Conservation (phyloP, 2,888 invertebrate genomes). For the Drosophila atroscutellata region DNA sequence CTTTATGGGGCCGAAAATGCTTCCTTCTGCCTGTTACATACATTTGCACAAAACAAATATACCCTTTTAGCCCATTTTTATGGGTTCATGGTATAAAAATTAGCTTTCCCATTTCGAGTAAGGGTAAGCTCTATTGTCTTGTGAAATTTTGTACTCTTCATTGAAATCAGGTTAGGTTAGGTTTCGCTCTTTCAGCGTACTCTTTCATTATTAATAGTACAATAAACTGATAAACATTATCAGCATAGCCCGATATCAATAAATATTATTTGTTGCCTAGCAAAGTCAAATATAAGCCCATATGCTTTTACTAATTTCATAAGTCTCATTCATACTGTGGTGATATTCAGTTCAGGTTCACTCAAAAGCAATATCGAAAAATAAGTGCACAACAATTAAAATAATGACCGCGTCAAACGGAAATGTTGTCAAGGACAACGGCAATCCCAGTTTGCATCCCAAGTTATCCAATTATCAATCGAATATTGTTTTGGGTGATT, state of each 20-base stretch:
- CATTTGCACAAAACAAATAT: too few species aligned
- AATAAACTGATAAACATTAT: constrained; percentile 58
- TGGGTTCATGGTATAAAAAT: too few species aligned
- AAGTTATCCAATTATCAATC: constrained; percentile 58
- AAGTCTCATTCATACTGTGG: constrained; percentile 35
- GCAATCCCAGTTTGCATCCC: not conserved
- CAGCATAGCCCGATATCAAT: constrained; percentile 44
- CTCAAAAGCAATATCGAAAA: not conserved
- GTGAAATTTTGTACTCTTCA: constrained; percentile 13
- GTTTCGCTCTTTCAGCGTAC: constrained; percentile 21
- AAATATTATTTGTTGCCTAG: constrained; percentile 19
- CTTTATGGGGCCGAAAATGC: too few species aligned
- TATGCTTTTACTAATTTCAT: constrained; percentile 32
- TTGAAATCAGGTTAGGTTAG: not conserved
- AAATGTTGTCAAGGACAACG: constrained; percentile 62
- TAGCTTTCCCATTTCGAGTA: too few species aligned
- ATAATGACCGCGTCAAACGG: constrained; percentile 65
- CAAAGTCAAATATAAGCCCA: constrained; percentile 44
- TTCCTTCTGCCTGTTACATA: too few species aligned
- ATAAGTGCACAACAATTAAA: not conserved
- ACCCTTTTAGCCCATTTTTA: too few species aligned
- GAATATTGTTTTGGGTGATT: constrained; percentile 58
- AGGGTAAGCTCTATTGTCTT: not conserved
- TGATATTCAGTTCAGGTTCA: constrained; percentile 22
- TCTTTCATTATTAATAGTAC: constrained; percentile 40